Conservation (phyloP, 1,140 invertebrate species). For the Ostrea denselamellosa region DNA sequence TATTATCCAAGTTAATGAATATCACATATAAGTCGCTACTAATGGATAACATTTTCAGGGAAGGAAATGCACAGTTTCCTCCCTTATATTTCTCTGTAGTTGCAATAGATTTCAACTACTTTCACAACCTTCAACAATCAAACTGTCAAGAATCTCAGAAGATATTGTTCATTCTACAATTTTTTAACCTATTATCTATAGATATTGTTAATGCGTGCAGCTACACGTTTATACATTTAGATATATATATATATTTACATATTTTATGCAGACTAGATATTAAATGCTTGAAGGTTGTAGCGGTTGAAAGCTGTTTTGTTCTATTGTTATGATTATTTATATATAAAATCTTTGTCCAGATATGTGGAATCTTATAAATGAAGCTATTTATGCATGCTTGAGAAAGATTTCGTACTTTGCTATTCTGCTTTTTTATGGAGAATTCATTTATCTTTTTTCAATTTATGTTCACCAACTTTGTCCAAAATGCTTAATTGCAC, state of each 20-base stretch:
- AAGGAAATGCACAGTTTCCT: background rate
- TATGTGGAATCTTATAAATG: background rate
- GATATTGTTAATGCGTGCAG: background rate
- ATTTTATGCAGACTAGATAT: conserved; percentile 17
- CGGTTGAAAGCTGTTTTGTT: conserved; percentile 8
- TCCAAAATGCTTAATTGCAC: conserved; percentile 35
- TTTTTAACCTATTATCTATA: background rate
- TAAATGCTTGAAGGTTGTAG: conserved; percentile 34
- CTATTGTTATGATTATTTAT: conserved; percentile 23
- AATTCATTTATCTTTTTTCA: conserved; percentile 34
- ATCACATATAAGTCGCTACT: background rate
- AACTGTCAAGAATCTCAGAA: conserved; percentile 9
- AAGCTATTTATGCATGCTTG: conserved; percentile 25
- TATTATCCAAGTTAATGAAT: background rate
- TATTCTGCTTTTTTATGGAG: conserved; percentile 33
- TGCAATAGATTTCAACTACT: background rate
- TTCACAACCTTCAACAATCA: conserved; percentile 1
- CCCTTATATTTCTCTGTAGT: background rate
- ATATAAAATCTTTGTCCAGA: conserved; percentile 10
- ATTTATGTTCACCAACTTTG: conserved; percentile 33
- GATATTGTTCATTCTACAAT: background rate
- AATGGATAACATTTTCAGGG: conserved; percentile 15
- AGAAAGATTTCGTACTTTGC: conserved; percentile 13
- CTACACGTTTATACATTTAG: no score
- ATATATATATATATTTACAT: background rate